Conservation (phyloP, 53 echinoderm and acorn worm species). For the Henricia sp. region DNA sequence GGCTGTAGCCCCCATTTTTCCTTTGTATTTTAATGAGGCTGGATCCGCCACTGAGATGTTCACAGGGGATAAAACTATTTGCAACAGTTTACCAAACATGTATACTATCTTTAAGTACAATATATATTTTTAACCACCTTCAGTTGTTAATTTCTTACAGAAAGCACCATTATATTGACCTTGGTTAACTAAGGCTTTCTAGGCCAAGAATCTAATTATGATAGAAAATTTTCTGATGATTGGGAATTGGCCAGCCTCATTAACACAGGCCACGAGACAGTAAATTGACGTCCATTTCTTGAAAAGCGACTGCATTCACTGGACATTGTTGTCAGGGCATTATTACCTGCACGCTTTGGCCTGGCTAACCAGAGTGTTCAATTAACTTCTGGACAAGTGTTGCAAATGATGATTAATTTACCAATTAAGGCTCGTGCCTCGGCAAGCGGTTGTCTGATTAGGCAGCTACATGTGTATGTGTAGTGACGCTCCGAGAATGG, state of each 20-base stretch:
- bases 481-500: background rate
- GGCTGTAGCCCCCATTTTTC: no score
- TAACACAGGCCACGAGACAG: background rate
- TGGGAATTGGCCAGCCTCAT: slow-evolving; percentile 31
- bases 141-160: no score
- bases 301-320: no score
- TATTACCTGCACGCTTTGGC: slow-evolving; percentile 45
- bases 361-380: slow-evolving; percentile 44
- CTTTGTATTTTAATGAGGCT: no score
- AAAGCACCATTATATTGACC: no score
- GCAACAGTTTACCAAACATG: no score
- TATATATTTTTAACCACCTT: no score
- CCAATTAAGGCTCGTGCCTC: slow-evolving; percentile 53
- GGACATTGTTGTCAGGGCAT: slow-evolving; percentile 18
- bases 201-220: slow-evolving; percentile 40
- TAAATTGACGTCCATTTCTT: background rate
- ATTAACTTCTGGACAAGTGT: slow-evolving; percentile 58
- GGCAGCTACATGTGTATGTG: background rate
- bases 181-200: slow-evolving; percentile 18
- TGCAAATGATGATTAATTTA: slow-evolving; percentile 68
- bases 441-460: slow-evolving; percentile 60
- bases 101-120: no score
- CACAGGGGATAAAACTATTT: no score
- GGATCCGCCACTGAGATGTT: no score
- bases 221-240: slow-evolving; percentile 32